These are phyloP conservation scores for Zootermopsis nevadensis DNA, from an alignment of 2,888 invertebrate species.

Conservation along the genomic window DNA sequence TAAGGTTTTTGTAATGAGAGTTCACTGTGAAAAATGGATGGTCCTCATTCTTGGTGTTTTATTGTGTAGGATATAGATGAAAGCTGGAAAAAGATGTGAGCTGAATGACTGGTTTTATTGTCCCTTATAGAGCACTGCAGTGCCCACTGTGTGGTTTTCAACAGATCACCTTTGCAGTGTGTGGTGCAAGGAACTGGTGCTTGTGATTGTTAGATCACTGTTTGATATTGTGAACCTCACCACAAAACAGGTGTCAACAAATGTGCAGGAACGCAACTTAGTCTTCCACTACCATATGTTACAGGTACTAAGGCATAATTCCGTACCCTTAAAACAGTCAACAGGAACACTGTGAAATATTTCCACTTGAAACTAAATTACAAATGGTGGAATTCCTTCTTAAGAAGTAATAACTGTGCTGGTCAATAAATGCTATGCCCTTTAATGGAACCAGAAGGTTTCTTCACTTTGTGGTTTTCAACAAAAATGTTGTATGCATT, in stretches of 20 bases:
- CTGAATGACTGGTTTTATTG: no score
- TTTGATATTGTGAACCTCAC: constrained; percentile 80
- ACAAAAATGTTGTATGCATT: no score
- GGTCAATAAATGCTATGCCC: no score
- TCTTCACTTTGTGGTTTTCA: no score
- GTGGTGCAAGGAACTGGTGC: constrained; percentile 92
- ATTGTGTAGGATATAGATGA: no score
- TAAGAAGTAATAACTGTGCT: no score
- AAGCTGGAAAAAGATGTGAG: no score
- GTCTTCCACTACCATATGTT: constrained; percentile 69
- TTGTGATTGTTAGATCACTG: constrained; percentile 80
- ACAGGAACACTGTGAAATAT: background rate
- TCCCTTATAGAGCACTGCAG: constrained; percentile 72
- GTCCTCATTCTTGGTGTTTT: no score
- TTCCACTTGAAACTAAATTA: background rate
- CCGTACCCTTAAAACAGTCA: background rate
- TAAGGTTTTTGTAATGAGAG: no score
- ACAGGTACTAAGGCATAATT: constrained; percentile 58
- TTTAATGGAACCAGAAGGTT: no score
- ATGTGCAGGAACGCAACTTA: constrained; percentile 60
- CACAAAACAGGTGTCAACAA: constrained; percentile 63
- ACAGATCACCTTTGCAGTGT: constrained; percentile 91
- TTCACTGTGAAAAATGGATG: no score
- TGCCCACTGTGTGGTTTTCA: constrained; percentile 88
- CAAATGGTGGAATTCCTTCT: no score